Base-by-base conservation (phyloP, 2,113 vertebrate species). In the Thomomys bottae region DNA sequence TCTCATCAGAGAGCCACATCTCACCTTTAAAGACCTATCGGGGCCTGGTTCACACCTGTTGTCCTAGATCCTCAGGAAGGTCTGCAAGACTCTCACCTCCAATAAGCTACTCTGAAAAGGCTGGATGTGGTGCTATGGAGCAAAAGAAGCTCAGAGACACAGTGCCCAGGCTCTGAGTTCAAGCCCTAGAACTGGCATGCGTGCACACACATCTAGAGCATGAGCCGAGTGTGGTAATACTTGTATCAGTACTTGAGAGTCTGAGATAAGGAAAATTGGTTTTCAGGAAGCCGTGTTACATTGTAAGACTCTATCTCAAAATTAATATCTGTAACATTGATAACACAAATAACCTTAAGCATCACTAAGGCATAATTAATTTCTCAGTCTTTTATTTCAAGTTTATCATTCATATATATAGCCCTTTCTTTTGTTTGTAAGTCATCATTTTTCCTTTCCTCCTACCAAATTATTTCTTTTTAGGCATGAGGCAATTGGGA, bases 391-490 rank as follows among this genome's bases (percentile, higher is more conserved):
- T 83, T 40, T 49, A 73, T 57, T 94, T 95, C 59, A 66, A 61
- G 61, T 40, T 71, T 75, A 57, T 87, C 57, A 90, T 28, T 42
- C 77, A 80, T 2, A 85, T 38, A 61, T 32, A 59, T 40, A 61
- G 38, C 54, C 24, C 59, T 84, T 77, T 26, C 49, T 71, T 86
- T 82, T 84, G 38, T 88, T 88, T 84, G 26, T 36, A 45, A 91
- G 84, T 79, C 40, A 63, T 88, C 32, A 75, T 83, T 90, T 91
- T 77, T 88, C 23, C 77, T 88, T 87, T 89, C 82, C 45, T 86
- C 57, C 40, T 83, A 93, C 79, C 23, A 93, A 84, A 92, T 91
- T 71, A 92, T 91, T 71, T 70, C 30, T 71, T 84, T 80, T 94
- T 80, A 91, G 76, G 73, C 42, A 70, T 40, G 77, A 88, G 71